Evolutionary conservation across 2,797 vertebrate species (phyloP), one percentile per base, ranked within the genome.

Genomic region (Botia almorhae): DNA sequence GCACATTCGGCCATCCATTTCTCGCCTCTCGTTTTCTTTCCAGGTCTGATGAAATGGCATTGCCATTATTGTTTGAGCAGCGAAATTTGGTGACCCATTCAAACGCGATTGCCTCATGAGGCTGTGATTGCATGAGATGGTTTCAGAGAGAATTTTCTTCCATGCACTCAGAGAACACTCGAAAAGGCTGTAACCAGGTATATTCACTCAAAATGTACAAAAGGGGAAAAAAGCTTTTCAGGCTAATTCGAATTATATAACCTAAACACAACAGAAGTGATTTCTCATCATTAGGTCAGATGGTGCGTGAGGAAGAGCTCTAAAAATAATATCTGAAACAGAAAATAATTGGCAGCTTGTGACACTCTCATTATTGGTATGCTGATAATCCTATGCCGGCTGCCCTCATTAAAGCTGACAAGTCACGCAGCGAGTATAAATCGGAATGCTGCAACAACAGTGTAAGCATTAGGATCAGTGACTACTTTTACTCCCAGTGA

Each of bases 351-450:
- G 85, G 89, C 87, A 87, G 89, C 89, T 88, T 87, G 90, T 82
- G 87, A 92, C 90, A 89, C 89, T 89, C 89, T 93, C 90, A 89
- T 94, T 93, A 92, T 91, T 92, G 92, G 87, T 93, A 89, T 89
- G 92, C 93, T 94, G 94, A 94, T 94, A 91, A 93, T 94, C 95
- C 93, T 94, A 93, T 93, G 90, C 91, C 88, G 91, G 92, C 89
- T 93, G 91, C 91, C 94, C 90, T 88, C 94, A 97, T 98, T 96
- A 95, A 94, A 94, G 89, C 94, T 96, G 95, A 97, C 96, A 97
- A 96, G 95, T 97, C 96, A 96, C 92, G 93, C 95, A 96, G 96
- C 86, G 95, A 97, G 96, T 96, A 96, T 96, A 98, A 96, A 96
- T 95, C 95, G 95, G 95, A 98, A 97, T 97, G 95, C 95, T 95